Evolutionary conservation across 2,113 vertebrate genomes (phyloP).

Genomic region (Taurulus bubalis): DNA sequence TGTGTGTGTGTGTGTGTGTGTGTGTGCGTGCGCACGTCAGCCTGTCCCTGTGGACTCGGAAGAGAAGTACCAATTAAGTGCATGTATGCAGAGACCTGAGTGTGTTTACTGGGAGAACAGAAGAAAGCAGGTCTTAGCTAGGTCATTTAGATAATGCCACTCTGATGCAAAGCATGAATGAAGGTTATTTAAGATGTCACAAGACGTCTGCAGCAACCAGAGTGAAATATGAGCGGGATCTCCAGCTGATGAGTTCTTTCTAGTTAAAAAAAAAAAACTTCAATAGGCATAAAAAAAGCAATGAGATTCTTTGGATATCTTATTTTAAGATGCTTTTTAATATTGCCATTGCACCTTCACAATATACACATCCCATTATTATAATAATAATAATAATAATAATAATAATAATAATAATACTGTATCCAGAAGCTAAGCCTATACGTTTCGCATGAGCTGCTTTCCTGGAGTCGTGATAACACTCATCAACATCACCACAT

Average conservation of each 20-base stretch:
- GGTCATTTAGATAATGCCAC: background rate
- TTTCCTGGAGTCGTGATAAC: background rate
- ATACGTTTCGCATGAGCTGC: background rate
- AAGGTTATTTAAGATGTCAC: background rate
- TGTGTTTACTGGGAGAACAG: constrained; percentile 2
- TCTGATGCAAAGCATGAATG: background rate
- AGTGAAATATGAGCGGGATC: background rate
- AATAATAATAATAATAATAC: too few relatives aligned
- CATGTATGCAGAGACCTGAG: background rate
- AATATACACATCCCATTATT: background rate
- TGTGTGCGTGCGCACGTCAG: constrained; percentile 72
- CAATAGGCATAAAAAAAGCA: background rate
- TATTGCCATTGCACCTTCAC: background rate
- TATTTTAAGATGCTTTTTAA: background rate
- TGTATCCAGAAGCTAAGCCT: background rate
- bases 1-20: constrained; percentile 63
- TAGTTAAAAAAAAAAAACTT: background rate
- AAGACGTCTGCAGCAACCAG: background rate
- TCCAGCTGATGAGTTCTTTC: background rate
- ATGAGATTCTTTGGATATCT: background rate
- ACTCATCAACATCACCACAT: background rate
- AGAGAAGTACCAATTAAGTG: constrained; percentile 66
- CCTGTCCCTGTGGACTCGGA: constrained; percentile 51
- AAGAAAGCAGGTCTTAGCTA: background rate
- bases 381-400: too few relatives aligned